Evolutionary conservation across 2,113 vertebrate genomes (phyloP).

Genomic region (Xerus inauris): DNA sequence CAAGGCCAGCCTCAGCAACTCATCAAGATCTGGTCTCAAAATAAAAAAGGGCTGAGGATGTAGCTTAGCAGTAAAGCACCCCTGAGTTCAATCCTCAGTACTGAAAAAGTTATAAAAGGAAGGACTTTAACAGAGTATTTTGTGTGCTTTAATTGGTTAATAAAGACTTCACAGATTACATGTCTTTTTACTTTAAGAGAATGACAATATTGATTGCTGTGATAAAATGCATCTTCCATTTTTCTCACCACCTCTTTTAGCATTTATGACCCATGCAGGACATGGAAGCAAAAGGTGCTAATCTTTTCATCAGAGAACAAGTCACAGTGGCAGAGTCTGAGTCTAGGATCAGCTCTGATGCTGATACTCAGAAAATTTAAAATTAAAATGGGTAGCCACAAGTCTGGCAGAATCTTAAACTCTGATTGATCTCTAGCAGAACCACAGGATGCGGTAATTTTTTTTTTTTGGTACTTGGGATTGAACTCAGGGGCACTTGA

Average conservation of each 20-base stretch:
- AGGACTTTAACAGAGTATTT: constrained; percentile 16
- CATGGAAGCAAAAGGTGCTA: neutral
- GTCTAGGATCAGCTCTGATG: neutral
- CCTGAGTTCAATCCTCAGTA: too few relatives aligned
- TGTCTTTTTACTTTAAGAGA: neutral
- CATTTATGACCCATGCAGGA: neutral
- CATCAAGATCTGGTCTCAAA: neutral
- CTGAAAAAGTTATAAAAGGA: neutral
- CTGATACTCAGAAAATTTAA: constrained; percentile 11
- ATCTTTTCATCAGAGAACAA: neutral
- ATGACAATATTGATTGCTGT: neutral
- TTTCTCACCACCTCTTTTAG: constrained; percentile 17
- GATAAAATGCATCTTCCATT: neutral
- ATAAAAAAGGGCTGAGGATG: neutral
- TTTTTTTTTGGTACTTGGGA: too few relatives aligned
- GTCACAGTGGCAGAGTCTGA: neutral
- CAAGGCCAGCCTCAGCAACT: too few relatives aligned
- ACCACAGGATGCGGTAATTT: neutral
- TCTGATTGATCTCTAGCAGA: neutral
- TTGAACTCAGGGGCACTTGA: too few relatives aligned
- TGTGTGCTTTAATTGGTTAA: constrained; percentile 17
- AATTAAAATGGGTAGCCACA: neutral
- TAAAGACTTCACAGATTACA: neutral
- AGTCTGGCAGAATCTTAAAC: neutral
- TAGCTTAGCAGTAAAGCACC: too few relatives aligned